Base-by-base conservation (phyloP, 2,888 invertebrate species). In the Eilema griseolum region DNA sequence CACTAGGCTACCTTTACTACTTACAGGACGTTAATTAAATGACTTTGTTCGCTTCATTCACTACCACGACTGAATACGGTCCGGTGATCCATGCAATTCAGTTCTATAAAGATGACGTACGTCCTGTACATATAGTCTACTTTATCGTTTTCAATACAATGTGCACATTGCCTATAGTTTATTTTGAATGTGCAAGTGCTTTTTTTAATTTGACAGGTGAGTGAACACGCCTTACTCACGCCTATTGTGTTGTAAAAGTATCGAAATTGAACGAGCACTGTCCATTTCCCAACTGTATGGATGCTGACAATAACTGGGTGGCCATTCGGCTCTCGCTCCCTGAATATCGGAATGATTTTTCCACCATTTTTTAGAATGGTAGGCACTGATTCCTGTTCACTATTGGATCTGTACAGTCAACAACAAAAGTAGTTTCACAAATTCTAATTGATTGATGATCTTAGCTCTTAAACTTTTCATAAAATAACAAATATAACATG, bases 191-290 rank as follows among this genome's bases (percentile, higher is more conserved):
- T 92, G 90, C 90, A 90, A 91, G 92, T 91, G 91, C 91, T 82
- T 93, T 94, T n/a, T 94, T 94, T 95, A 94, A 95, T 95, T 95
- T 95, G 92, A 92, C 93, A 95, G 93, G 92, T 94, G 93, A 94
- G 83, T 85, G 95, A 91, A 81, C 94, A 92, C 94, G 93, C 94
- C 95, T 94, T 93, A 89, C 92, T 90, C 88, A 83, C 87, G 84
- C 87, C 94, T 90, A 94, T 95, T 95, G 95, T 95, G 89, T 93
- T 91, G 92, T 89, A 87, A 94, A 93, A 94, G 95, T 94, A 95
- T 95, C 93, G 93, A 92, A 94, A 95, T 94, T 94, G 94, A 92
- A 94, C 92, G 90, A 86, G 87, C 89, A 86, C 88, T 86, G 90
- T 94, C 95, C 94, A 94, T 93, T 94, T 93, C 90, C 89, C 88